Evolutionary conservation across 2,888 invertebrate genomes (phyloP), one percentile per base, ranked within the genome.

Genomic region (Dascillus cervinus): DNA sequence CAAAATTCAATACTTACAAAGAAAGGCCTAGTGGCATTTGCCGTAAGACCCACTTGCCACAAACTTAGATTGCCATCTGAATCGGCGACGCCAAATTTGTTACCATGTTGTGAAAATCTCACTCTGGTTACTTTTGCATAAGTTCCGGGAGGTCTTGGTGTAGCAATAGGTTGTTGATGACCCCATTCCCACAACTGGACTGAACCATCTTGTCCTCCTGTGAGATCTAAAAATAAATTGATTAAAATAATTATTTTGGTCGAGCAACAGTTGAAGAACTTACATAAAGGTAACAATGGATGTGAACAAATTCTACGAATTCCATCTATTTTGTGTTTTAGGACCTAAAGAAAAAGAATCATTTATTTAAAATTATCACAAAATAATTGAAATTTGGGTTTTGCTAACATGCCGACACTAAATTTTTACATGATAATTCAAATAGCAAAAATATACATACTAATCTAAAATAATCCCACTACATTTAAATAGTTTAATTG

Each of bases 151-250:
- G 89, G 82, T 20, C 95, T 75, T 1, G 94, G 92, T 11, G 83
- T 82, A 54, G 91, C 86, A 8, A 95, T 87, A 21, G 89, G 85
- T 39, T 87, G 85, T 27, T 82, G 78, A 65, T 95, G 95, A 4
- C 91, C 92, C 96, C 97, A 98, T 69, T 98, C 97, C 95, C 97
- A 94, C 43, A 96, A 73, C 47, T 88, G 84, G 1, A 96, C 94
- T 0, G 94, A 92, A 4, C 96, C 95, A 68, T 96, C 96, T 59
- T 91, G 90, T 6, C 91, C 87, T 32, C 96, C 96, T 22, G 92
- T 91, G 50, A 96, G 67, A 68, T 96, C 88, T 88, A 53, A 8
- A 46, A 30, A 32, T 22, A 34, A 43, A 41, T n/a, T n/a, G n/a
- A n/a, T n/a, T n/a, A n/a, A n/a, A n/a, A n/a, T n/a, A n/a, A n/a